These are phyloP conservation scores for Egretta garzetta DNA, from an alignment of 2,113 vertebrate genomes.

Conservation along the genomic window DNA sequence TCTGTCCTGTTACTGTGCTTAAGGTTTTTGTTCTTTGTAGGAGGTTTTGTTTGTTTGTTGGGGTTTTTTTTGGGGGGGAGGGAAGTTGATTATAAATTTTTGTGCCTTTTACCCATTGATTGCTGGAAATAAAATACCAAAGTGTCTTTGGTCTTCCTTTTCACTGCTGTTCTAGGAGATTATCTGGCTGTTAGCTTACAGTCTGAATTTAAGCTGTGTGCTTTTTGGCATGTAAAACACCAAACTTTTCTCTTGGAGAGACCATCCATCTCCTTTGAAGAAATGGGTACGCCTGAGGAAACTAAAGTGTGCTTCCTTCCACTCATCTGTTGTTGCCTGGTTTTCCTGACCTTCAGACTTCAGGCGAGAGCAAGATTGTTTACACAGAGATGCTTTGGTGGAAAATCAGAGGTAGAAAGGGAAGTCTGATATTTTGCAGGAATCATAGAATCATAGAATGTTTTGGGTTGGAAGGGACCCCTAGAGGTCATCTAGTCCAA, in stretches of 20 bases:
- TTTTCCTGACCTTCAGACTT: background rate
- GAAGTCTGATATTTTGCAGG: conserved; percentile 6
- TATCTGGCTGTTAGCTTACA: background rate
- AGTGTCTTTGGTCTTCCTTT: background rate
- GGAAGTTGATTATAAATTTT: background rate
- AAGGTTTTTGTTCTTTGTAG: background rate
- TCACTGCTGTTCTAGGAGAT: background rate
- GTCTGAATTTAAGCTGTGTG: background rate
- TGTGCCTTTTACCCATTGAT: background rate
- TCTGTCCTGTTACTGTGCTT: background rate
- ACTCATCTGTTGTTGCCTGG: background rate
- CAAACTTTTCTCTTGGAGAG: background rate
- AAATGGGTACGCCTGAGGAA: background rate
- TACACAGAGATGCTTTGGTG: background rate
- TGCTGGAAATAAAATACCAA: background rate
- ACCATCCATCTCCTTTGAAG: background rate
- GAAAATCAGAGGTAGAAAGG: background rate
- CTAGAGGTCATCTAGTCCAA: no score
- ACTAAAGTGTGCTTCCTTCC: background rate
- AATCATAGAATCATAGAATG: no score
- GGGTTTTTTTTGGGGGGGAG: rapidly evolving
- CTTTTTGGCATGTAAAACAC: background rate
- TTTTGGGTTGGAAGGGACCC: no score
- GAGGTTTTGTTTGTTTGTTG: background rate
- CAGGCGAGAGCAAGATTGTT: background rate